Conservation (phyloP, 2,113 vertebrate genomes). For the Copsychus sechellarum region DNA sequence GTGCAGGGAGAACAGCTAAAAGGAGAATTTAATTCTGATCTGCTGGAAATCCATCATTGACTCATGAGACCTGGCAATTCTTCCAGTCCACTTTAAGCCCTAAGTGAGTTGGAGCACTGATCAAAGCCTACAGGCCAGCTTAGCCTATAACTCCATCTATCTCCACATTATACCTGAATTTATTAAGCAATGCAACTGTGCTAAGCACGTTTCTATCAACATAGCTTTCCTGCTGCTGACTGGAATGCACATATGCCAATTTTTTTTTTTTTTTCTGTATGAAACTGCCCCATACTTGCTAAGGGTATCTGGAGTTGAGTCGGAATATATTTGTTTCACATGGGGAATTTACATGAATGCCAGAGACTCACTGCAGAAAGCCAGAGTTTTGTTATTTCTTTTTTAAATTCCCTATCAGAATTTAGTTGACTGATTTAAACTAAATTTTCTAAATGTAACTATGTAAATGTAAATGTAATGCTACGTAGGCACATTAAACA, state of each 20-base stretch:
- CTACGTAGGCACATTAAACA: neutral
- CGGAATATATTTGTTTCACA: neutral
- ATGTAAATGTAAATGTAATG: neutral
- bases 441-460: neutral
- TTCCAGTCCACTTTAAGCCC: constrained; percentile 54
- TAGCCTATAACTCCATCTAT: constrained; percentile 60
- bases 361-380: neutral
- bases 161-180: constrained; percentile 57
- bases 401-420: neutral
- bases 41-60: constrained; percentile 59
- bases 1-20: constrained; percentile 38
- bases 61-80: constrained; percentile 40
- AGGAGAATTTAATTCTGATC: constrained; percentile 53
- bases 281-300: neutral
- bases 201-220: constrained; percentile 24
- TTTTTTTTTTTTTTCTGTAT: neutral
- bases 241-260: neutral
- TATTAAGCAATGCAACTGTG: constrained; percentile 39
- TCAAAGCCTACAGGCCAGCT: constrained; percentile 65
- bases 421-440: neutral
- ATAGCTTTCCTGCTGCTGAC: neutral
- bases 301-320: neutral
- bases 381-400: neutral
- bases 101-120: constrained; percentile 49
- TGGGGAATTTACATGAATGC: neutral